Base-by-base conservation (phyloP, 53 echinoderm and acorn worm species). In the Astropecten irregularis region DNA sequence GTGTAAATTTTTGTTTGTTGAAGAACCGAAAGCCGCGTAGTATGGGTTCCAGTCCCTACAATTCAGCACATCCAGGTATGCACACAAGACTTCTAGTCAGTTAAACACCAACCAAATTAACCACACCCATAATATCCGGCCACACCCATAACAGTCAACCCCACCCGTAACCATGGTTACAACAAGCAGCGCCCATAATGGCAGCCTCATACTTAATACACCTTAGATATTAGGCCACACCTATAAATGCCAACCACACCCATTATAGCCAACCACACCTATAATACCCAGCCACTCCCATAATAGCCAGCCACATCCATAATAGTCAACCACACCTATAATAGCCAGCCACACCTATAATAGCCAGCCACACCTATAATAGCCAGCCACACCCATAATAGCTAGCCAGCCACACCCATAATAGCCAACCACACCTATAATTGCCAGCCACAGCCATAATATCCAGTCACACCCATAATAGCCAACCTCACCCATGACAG, bases 1-100 rank as follows among this genome's bases (percentile, higher is more conserved):
- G 21, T 57, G 57, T 74, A 38, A 56, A 22, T 57, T 7, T 74
- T 74, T 71, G 18, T 55, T 74, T 37, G 30, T 74, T 74, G 27
- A 74, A 74, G 74, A 74, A 49, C 50, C 74, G 74, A 35, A 74
- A 74, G 51, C 15, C 74, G 7, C 57, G 58, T n/a, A n/a, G n/a
- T 74, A 15, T 74, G 58, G 74, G 39, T 74, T 31, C 74, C 58
- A 56, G 55, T 13, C 7, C 74, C 74, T 74, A 20, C 74, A 56
- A 74, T 74, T 55, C 36, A 73, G 38, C 34, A 38, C 54, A 56
- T 74, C 20, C 74, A 74, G 74, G 74, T 68, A 68, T 72, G 52
- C 56, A 21, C 22, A 20, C 22, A 73, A 20, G 50, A 71, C 34
- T 71, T 49, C 49, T 16, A 49, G 33, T 71, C 71, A 71, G 31